Evolutionary conservation across 2,888 invertebrate genomes (phyloP).

Genomic region (Coenonympha arcania): DNA sequence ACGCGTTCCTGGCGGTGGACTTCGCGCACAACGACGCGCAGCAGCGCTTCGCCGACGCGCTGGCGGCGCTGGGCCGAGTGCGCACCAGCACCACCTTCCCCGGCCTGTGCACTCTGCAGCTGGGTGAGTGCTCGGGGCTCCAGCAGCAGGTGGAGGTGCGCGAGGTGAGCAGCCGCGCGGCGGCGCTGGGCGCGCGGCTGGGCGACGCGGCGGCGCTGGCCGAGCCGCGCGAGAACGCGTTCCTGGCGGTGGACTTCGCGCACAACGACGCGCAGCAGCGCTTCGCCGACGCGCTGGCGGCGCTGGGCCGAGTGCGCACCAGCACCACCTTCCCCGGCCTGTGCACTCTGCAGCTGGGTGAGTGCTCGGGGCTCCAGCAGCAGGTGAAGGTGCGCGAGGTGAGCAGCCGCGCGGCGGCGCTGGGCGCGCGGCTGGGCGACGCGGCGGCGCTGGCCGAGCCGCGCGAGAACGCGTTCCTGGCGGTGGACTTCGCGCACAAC

Average conservation of each 20-base stretch:
- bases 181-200: conserved; percentile 86
- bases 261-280: conserved; percentile 78
- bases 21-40: conserved; percentile 80
- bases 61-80: conserved; percentile 77
- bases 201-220: conserved; percentile 86
- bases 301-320: conserved; percentile 81
- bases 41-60: conserved; percentile 75
- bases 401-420: conserved; percentile 87
- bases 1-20: conserved; percentile 90
- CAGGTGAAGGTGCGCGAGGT: conserved; percentile 93
- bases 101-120: conserved; percentile 82
- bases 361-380: conserved; percentile 89
- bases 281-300: conserved; percentile 76
- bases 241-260: conserved; percentile 85
- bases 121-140: conserved; percentile 91
- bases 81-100: conserved; percentile 93
- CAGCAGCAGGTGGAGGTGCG: conserved; percentile 91
- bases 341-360: conserved; percentile 84
- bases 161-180: conserved; percentile 90
- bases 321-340: conserved; percentile 93
- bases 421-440: conserved; percentile 87
- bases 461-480: conserved; percentile 91
- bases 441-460: conserved; percentile 89
- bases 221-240: conserved; percentile 93
- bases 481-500: conserved; percentile 83